Evolutionary conservation across 1,140 invertebrate genomes (phyloP), one percentile per base, ranked within the genome.

Genomic region (Telenomus remus): DNA sequence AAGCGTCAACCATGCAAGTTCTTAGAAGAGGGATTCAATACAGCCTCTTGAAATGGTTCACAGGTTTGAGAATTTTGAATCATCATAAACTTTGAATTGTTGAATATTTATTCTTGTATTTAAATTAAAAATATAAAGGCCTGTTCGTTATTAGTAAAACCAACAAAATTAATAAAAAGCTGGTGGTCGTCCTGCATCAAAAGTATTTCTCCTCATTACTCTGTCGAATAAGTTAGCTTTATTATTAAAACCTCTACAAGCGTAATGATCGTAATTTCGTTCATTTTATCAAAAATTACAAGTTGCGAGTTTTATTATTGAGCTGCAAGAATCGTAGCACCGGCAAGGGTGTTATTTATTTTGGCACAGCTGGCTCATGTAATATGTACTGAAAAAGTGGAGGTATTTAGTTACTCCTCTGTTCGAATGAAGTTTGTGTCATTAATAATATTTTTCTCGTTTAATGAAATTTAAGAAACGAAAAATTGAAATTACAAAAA

Each of bases 301-400:
- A 46, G 43, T 13, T 46, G 14, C 13, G 43, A 46, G 43, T 46
- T 46, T 5, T 46, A 46, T 49, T 49, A 49, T 49, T 49, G 19
- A 19, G 16, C 47, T 49, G 8, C 15, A 49, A 16, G 10, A 19
- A 49, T 49, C n/a, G 37, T 39, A 39, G 37, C n/a, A 39, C 9
- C 37, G n/a, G 37, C 37, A 10, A 27, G 8, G 47, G 9, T 49
- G 47, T 10, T 49, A 27, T 49, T 49, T 49, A 49, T 49, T 49
- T 49, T 49, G 47, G 15, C 47, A 27, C 47, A 49, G 16, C 47
- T 27, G 47, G 47, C n/a, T 13, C 47, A 49, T 49, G 47, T 49
- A 49, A 49, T 49, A 49, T 49, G 47, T 49, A 12, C 16, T 39
- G 37, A 49, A 49, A 49, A 49, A 27, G 16, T 49, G 14, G 16